phyloP scores from a whole-genome alignment of 2,113 vertebrate genomes.

The Brevimyrus niger region DNA sequence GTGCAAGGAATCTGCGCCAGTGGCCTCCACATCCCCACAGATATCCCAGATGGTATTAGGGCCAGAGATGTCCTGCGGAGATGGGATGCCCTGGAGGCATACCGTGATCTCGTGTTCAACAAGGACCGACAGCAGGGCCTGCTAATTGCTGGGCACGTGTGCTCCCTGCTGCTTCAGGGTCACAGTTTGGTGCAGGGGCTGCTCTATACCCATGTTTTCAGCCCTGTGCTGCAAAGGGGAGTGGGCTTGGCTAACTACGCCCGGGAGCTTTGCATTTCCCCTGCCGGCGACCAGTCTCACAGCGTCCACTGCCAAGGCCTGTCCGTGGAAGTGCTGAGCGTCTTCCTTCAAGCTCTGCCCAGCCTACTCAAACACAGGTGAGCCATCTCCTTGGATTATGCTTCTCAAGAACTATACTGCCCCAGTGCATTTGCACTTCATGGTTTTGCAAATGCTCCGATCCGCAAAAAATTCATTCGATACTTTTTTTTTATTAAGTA shows the following conservation, averaged over 20 bases:
- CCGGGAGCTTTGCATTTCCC: slow-evolving; percentile 64
- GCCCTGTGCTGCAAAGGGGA: slow-evolving; percentile 79
- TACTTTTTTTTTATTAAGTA: too few species aligned
- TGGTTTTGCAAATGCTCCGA: too few species aligned
- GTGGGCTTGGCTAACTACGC: slow-evolving; percentile 74
- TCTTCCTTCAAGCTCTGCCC: slow-evolving; percentile 84
- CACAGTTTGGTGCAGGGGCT: slow-evolving; percentile 84
- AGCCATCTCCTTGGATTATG: slow-evolving; percentile 24
- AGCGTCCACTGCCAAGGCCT: slow-evolving; percentile 63
- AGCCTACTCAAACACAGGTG: slow-evolving; percentile 85
- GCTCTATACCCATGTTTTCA: slow-evolving; percentile 80
- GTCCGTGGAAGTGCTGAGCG: slow-evolving; percentile 77
- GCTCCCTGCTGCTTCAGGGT: slow-evolving; percentile 77
- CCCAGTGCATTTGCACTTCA: too few species aligned
- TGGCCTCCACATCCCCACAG: slow-evolving; percentile 62
- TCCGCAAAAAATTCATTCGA: too few species aligned
- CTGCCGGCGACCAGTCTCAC: slow-evolving; percentile 55
- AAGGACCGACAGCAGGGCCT: slow-evolving; percentile 68
- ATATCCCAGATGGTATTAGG: slow-evolving; percentile 77
- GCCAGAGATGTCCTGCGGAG: slow-evolving; percentile 77
- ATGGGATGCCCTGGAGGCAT: slow-evolving; percentile 85
- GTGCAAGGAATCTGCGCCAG: slow-evolving; percentile 44
- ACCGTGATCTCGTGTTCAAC: slow-evolving; percentile 77
- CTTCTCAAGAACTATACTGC: neutral
- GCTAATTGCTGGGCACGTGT: slow-evolving; percentile 81